Evolutionary conservation across 2,888 invertebrate genomes (phyloP).

Genomic region (Apotomis betuletana): DNA sequence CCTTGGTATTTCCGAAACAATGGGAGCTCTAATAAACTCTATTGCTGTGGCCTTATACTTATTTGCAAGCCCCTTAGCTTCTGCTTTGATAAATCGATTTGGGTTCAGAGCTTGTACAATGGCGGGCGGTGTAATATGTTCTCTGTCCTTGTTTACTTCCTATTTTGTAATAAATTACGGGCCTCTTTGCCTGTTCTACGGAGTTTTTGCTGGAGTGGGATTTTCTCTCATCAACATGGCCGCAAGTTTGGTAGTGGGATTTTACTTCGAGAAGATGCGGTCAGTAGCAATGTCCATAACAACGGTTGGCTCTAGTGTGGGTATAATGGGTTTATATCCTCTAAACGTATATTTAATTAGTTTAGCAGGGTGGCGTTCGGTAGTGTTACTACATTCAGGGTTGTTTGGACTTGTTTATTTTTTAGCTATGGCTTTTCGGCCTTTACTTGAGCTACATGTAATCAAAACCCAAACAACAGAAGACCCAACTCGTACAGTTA

Average conservation of each 20-base stretch:
- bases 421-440: conserved; percentile 68
- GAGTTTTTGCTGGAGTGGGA: conserved; percentile 66
- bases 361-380: conserved; percentile 68
- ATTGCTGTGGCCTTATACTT: conserved; percentile 70
- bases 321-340: conserved; percentile 68
- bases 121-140: conserved; percentile 67
- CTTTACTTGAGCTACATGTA: conserved; percentile 68
- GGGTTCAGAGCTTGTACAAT: conserved; percentile 73
- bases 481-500: conserved; percentile 69
- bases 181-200: conserved; percentile 66
- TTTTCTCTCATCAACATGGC: conserved; percentile 70
- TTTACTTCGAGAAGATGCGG: conserved; percentile 74
- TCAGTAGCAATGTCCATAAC: conserved; percentile 68
- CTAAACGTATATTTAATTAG: conserved; percentile 63
- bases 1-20: conserved; percentile 56
- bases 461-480: conserved; percentile 56
- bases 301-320: conserved; percentile 68
- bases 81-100: conserved; percentile 74
- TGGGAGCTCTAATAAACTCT: conserved; percentile 69
- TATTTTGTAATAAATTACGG: conserved; percentile 62
- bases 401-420: conserved; percentile 67
- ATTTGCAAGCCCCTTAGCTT: conserved; percentile 65
- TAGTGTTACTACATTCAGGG: conserved; percentile 69
- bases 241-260: conserved; percentile 68
- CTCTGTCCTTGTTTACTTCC: conserved; percentile 61